Conservation (phyloP, 2,113 vertebrate genomes). For the Monarcha castaneiventris region DNA sequence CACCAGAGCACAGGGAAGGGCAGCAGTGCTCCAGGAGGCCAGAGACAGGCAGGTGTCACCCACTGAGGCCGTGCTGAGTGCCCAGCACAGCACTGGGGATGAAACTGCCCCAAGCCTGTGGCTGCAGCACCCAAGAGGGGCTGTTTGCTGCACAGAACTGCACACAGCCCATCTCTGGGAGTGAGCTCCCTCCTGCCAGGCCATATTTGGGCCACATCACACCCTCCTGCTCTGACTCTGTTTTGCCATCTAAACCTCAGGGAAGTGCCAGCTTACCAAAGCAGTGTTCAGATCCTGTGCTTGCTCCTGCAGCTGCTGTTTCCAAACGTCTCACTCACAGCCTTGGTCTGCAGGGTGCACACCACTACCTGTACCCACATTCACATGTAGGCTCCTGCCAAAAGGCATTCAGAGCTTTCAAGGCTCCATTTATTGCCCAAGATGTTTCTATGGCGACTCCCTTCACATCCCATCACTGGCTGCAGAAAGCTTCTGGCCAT, state of each 20-base stretch:
- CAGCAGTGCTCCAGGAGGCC: background rate
- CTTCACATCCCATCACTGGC: conserved; percentile 26
- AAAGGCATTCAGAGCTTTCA: background rate
- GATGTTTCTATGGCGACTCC: conserved; percentile 57
- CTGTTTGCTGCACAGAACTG: fast-evolving
- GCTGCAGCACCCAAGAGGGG: background rate
- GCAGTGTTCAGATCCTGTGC: background rate
- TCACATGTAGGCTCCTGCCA: background rate
- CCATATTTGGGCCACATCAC: background rate
- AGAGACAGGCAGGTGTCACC: fast-evolving
- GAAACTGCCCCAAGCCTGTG: background rate
- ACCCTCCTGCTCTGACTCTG: background rate
- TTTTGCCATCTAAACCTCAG: background rate
- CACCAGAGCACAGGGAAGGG: background rate
- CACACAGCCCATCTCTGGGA: background rate
- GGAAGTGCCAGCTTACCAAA: background rate
- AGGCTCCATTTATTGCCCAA: conserved; percentile 13
- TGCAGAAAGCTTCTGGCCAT: conserved; percentile 31
- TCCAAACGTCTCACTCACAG: background rate
- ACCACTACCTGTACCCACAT: background rate
- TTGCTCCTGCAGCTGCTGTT: background rate
- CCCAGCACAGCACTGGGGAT: background rate
- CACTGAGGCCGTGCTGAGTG: background rate
- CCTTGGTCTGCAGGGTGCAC: background rate
- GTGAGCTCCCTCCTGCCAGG: background rate